A percentile compares a stretch with the other conserved stretches of the same genome.
Conservation (phyloP, 1,140 invertebrate species). For the Sinonovacula constricta region DNA sequence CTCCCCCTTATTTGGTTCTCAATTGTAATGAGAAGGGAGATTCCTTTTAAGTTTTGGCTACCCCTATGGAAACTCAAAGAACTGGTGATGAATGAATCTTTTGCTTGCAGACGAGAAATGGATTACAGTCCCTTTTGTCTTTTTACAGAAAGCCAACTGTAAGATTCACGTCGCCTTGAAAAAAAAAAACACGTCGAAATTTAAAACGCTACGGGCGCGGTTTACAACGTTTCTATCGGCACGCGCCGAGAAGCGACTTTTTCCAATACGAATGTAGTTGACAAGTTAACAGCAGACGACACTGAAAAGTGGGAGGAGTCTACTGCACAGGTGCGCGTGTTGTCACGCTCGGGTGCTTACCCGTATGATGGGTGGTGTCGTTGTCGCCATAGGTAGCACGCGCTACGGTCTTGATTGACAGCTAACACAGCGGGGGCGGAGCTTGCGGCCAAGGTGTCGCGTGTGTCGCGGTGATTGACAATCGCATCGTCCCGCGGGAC, state of each 20-base stretch:
- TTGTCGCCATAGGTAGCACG: constrained; percentile 34
- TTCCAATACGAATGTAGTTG: constrained; percentile 22
- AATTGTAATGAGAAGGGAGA: too few species aligned
- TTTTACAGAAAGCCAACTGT: too few species aligned
- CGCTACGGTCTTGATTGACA: constrained; percentile 25
- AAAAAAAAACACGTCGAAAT: constrained; percentile 48
- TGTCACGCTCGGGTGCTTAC: constrained; percentile 28
- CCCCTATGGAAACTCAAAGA: too few species aligned
- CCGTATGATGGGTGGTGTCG: constrained; percentile 15
- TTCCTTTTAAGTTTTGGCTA: too few species aligned
- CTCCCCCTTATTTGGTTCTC: too few species aligned
- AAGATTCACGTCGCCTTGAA: too few species aligned
- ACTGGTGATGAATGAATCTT: constrained; percentile 48
- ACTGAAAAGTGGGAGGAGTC: constrained; percentile 32
- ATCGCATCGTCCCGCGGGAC: constrained; percentile 20
- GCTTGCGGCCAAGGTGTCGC: constrained; percentile 27
- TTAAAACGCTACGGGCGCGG: constrained; percentile 28
- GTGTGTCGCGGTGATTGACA: constrained; percentile 53
- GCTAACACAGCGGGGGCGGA: constrained; percentile 4
- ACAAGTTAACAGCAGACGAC: constrained; percentile 44
- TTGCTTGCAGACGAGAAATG: constrained; percentile 14
- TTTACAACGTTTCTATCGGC: constrained; percentile 36
- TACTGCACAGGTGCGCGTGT: constrained; percentile 46
- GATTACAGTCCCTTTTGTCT: too few species aligned
- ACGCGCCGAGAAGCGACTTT: constrained; percentile 38